Percentiles rank a stretch among this genome's conserved stretches.
Evolutionary conservation across 2,113 vertebrate genomes (phyloP).

Genomic region (Typhlomys cinereus): DNA sequence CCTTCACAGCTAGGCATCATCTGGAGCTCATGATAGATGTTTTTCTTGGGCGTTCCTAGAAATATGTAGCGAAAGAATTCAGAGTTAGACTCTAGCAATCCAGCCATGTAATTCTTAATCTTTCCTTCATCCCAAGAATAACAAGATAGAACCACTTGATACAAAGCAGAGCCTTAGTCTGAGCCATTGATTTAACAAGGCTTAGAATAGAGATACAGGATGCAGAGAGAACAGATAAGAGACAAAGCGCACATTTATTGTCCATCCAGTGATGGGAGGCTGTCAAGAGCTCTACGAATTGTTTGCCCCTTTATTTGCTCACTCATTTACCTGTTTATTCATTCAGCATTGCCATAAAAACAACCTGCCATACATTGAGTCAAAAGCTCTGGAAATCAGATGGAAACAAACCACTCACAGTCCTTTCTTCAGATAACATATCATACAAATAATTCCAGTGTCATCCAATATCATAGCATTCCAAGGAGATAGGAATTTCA

Average conservation of each 20-base stretch:
- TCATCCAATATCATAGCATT: not conserved
- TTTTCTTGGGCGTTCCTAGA: not conserved
- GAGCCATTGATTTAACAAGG: too few species aligned
- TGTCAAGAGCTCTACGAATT: not conserved
- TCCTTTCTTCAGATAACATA: not conserved
- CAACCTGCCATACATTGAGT: not conserved
- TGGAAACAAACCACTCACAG: not conserved
- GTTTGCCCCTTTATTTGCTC: not conserved
- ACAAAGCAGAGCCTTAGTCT: too few species aligned
- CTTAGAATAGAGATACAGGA: not conserved
- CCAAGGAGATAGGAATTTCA: not conserved
- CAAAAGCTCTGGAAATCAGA: not conserved
- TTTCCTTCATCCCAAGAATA: not conserved
- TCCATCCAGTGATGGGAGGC: not conserved
- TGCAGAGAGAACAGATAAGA: not conserved
- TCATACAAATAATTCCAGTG: not conserved
- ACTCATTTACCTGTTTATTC: not conserved
- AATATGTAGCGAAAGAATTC: not conserved
- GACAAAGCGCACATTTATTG: not conserved
- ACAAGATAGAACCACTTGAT: not conserved
- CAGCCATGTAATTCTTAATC: not conserved
- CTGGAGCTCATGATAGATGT: not conserved
- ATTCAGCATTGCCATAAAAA: not conserved
- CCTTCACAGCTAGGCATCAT: not conserved
- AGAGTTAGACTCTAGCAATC: not conserved